Base-by-base conservation (phyloP, 2,888 invertebrate species). In the Syritta pipiens region DNA sequence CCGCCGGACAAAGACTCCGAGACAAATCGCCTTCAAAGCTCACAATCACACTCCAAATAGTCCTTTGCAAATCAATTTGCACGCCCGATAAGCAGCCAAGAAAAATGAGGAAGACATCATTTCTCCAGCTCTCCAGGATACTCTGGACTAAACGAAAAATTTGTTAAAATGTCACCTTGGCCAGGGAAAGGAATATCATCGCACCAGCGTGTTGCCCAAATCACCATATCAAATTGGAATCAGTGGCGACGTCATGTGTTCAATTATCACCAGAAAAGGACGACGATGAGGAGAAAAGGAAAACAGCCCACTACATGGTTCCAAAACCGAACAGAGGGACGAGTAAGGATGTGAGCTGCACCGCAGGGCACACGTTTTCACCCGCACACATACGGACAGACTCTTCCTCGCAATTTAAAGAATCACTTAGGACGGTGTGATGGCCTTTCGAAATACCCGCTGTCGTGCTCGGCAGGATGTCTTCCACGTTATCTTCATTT, bases 311-410 rank as follows among this genome's bases (percentile, higher is more conserved):
- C n/a, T n/a, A 30, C 20, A 12, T 10, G 24, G 20, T 7, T 7
- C n/a, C 49, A 40, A 12, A 37, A 42, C 22, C 37, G 19, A 22
- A 14, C 6, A 17, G 2, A 17, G 37, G 9, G 9, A 37, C 37
- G 14, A 63, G 49, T 62, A 63, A 53, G 48, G 60, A 55, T 51
- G 59, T 40, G 63, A 68, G 67, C 74, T 46, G 62, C 74, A 74
- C 79, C 79, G 57, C 79, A 79, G 79, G 79, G 79, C 79, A 79
- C 79, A 79, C 79, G 79, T 79, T 79, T 74, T 26, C 14, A 14
- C 30, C 20, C 3, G 60, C 30, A 48, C 14, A 60, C 60, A 60
- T 77, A 55, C 60, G 53, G 59, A 48, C 48, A 44, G 44, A 49
- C 65, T 72, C 72, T 77, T 77, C 74, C 74, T 74, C 74, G 79